Evolutionary conservation across 2,113 vertebrate genomes (phyloP).

Genomic region (Pachypanchax playfairii): DNA sequence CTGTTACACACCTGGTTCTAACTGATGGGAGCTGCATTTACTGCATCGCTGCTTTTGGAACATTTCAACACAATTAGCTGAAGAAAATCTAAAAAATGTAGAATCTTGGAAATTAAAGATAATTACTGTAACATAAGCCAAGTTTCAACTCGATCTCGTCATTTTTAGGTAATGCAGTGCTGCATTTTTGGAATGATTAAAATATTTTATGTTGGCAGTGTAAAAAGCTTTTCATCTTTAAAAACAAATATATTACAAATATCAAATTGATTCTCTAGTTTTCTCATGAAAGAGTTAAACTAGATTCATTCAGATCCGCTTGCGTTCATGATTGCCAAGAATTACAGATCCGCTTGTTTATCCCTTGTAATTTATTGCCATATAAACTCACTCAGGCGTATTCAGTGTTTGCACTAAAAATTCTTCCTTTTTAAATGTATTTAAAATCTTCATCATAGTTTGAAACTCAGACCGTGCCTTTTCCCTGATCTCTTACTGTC

Average conservation of each 20-base stretch:
- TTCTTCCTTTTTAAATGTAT: neutral
- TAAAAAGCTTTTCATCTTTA: too few relatives aligned
- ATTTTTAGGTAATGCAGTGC: slow-evolving; percentile 29
- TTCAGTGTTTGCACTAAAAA: slow-evolving; percentile 1
- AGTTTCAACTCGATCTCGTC: neutral
- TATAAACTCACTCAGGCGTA: neutral
- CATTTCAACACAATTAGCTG: slow-evolving; percentile 6
- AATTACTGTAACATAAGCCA: neutral
- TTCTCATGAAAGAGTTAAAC: slow-evolving; percentile 11
- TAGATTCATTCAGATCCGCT: neutral
- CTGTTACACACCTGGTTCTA: neutral
- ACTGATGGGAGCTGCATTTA: slow-evolving; percentile 2
- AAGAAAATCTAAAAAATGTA: slow-evolving; percentile 5
- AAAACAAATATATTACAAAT: too few relatives aligned
- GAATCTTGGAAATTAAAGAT: neutral
- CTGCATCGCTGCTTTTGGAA: slow-evolving; percentile 7
- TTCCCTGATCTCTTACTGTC: slow-evolving; percentile 26
- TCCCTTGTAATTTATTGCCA: slow-evolving; percentile 8
- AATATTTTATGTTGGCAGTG: too few relatives aligned
- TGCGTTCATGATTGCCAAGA: slow-evolving; percentile 1
- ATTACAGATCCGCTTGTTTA: slow-evolving; percentile 18
- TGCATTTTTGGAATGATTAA: slow-evolving; percentile 16
- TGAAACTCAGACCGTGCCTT: slow-evolving; percentile 10
- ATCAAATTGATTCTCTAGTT: too few relatives aligned
- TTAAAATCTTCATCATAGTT: neutral